phyloP scores from a whole-genome alignment of 1,140 invertebrate species.

The Metopolophium dirhodum region DNA sequence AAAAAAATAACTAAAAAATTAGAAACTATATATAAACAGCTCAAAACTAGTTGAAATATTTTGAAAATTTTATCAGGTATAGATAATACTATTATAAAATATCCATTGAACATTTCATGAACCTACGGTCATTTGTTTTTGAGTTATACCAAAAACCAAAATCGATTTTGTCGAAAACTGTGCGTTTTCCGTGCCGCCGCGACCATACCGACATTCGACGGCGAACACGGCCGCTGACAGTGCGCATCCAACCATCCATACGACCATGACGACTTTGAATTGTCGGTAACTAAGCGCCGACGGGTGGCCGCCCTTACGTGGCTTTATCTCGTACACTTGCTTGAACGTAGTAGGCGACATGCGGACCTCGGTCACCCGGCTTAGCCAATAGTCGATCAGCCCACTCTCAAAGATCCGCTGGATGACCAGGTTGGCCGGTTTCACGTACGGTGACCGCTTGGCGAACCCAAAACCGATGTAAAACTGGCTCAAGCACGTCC shows the following conservation, averaged over 20 bases:
- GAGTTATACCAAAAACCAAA: too few relatives aligned
- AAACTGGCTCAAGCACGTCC: conserved; percentile 32
- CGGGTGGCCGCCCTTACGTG: not conserved
- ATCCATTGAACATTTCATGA: too few relatives aligned
- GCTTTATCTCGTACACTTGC: conserved; percentile 51
- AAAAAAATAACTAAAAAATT: too few relatives aligned
- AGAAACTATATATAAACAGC: too few relatives aligned
- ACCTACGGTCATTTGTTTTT: too few relatives aligned
- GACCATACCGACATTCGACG: not conserved
- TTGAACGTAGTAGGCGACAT: conserved; percentile 45
- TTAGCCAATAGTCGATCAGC: conserved; percentile 52
- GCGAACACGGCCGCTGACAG: not conserved
- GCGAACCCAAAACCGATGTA: conserved; percentile 51
- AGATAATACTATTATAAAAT: too few relatives aligned
- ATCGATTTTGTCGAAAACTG: too few relatives aligned
- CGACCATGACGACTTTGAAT: conserved; percentile 17
- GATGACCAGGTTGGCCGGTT: conserved; percentile 31
- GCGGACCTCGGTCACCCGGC: conserved; percentile 31
- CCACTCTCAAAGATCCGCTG: conserved; percentile 45
- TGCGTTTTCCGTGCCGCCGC: not conserved
- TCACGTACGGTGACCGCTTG: conserved; percentile 21
- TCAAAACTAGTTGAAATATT: too few relatives aligned
- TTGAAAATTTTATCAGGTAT: too few relatives aligned
- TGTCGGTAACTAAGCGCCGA: conserved; percentile 17
- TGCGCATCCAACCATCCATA: not conserved